phyloP scores from a whole-genome alignment of 2,113 vertebrate genomes.

The Erythrocercus mccallii region DNA sequence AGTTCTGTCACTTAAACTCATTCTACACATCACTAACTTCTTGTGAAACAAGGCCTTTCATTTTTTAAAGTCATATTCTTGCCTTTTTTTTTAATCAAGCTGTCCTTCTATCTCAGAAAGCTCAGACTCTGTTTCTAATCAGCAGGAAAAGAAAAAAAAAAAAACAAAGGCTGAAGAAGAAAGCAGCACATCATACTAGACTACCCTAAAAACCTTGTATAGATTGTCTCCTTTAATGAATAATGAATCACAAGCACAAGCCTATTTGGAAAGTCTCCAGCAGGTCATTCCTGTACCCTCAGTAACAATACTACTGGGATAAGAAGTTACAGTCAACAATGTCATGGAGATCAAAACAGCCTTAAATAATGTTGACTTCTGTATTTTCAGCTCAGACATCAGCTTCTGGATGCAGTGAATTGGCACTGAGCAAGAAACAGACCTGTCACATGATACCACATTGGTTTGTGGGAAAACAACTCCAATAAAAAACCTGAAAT shows the following conservation, averaged over 20 bases:
- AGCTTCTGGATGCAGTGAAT: background rate
- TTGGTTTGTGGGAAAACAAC: background rate
- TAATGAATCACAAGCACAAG: conserved; percentile 59
- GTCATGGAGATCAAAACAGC: conserved; percentile 48
- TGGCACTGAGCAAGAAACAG: background rate
- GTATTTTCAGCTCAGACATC: conserved; percentile 16
- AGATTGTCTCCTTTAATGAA: conserved; percentile 55
- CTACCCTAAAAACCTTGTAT: background rate
- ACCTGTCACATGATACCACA: background rate
- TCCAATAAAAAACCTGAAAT: background rate
- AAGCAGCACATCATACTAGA: background rate
- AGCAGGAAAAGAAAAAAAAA: background rate
- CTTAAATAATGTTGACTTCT: conserved; percentile 41
- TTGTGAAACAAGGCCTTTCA: background rate
- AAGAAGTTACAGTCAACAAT: conserved; percentile 37
- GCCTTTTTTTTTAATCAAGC: background rate
- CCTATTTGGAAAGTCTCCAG: conserved; percentile 56
- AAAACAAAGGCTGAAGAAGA: background rate
- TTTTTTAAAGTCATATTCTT: background rate
- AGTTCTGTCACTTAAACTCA: background rate
- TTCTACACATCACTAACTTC: background rate
- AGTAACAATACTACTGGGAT: conserved; percentile 48
- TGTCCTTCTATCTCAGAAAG: background rate
- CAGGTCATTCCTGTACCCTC: conserved; percentile 21
- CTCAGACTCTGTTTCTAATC: background rate